phyloP scores from a whole-genome alignment of 2,113 vertebrate species.

The Talpa occidentalis region DNA sequence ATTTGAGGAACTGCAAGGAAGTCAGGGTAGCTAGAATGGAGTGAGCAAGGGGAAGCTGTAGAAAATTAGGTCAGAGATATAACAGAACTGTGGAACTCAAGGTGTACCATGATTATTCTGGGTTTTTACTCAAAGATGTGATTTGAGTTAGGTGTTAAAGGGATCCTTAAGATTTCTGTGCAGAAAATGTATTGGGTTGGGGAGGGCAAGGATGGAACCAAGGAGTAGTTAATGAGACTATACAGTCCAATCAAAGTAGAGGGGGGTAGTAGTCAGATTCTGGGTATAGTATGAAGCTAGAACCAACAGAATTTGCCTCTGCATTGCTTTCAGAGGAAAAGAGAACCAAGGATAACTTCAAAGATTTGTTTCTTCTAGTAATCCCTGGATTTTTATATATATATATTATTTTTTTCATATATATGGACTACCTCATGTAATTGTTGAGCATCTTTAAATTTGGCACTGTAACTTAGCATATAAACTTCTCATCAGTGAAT shows the following conservation, averaged over 20 bases:
- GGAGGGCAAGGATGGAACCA: not conserved
- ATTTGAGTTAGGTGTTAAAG: not conserved
- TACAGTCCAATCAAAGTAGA: not conserved
- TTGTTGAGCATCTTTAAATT: conserved; percentile 1
- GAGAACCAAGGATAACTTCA: not conserved
- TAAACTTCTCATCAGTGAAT: not conserved
- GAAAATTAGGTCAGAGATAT: not conserved
- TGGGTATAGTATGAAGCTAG: not conserved
- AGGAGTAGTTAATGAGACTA: not conserved
- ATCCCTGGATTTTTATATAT: not conserved
- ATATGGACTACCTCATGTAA: not conserved
- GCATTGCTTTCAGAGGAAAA: not conserved
- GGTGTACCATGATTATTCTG: not conserved
- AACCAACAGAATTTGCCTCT: not conserved
- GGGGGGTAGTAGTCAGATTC: not conserved
- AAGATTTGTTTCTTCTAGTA: conserved; percentile 1
- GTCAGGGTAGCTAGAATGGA: not conserved
- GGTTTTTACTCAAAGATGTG: not conserved
- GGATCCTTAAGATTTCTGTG: not conserved
- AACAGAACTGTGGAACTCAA: not conserved
- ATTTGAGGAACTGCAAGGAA: not conserved
- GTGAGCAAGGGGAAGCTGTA: not conserved
- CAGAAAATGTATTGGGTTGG: not conserved
- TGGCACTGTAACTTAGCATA: not conserved
- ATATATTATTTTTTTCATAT: too few species aligned